These are phyloP conservation scores for Acanthopleura granulata DNA, from an alignment of 2,888 invertebrate species.

Conservation along the genomic window DNA sequence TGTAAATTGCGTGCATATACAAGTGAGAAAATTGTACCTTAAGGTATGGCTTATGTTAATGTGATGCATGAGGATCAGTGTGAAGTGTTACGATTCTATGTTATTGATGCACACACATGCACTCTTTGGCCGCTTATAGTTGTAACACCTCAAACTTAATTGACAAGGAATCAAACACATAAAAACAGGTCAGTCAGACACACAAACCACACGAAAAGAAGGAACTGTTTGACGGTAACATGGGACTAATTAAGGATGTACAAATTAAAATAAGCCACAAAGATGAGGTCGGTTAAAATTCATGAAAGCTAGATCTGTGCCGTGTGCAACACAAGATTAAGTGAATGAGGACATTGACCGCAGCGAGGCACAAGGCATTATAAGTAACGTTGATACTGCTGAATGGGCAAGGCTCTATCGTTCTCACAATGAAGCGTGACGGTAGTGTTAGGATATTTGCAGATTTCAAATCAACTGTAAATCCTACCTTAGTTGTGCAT, in stretches of 20 bases:
- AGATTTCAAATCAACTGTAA: slow-evolving; percentile 31
- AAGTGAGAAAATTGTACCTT: background rate
- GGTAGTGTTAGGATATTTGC: slow-evolving; percentile 32
- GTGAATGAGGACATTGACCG: slow-evolving; percentile 26
- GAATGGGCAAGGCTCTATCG: slow-evolving; percentile 47
- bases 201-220: background rate
- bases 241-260: slow-evolving; percentile 21
- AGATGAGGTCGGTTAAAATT: slow-evolving; percentile 30
- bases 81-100: background rate
- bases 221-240: background rate
- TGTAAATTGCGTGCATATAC: slow-evolving; percentile 7
- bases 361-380: slow-evolving; percentile 26
- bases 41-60: background rate
- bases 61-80: slow-evolving; percentile 12
- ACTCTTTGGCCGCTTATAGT: slow-evolving; percentile 26
- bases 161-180: slow-evolving; percentile 16
- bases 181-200: background rate
- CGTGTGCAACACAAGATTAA: slow-evolving; percentile 25
- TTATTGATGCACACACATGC: slow-evolving; percentile 19
- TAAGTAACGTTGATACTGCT: slow-evolving; percentile 30
- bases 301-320: slow-evolving; percentile 38
- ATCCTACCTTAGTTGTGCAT: slow-evolving; percentile 24
- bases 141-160: slow-evolving; percentile 23
- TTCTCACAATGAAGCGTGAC: slow-evolving; percentile 40
- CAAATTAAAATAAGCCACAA: slow-evolving; percentile 25